Percentiles rank a stretch among this genome's conserved stretches.
Conservation (phyloP, 2,113 vertebrate genomes). For the Halichoeres trimaculatus region DNA sequence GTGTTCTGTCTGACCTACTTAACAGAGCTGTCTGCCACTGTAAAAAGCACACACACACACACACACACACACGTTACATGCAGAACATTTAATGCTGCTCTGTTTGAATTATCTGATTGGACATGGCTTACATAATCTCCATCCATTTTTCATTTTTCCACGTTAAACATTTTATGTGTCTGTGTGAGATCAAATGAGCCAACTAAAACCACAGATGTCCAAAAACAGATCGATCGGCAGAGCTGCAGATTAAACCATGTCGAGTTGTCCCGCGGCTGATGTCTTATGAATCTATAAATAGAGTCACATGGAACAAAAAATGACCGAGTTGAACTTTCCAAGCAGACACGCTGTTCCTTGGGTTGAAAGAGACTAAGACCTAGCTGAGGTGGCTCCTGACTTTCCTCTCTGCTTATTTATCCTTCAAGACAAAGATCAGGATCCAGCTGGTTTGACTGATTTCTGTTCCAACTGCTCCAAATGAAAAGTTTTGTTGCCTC, state of each 20-base stretch:
- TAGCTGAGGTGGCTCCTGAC: background rate
- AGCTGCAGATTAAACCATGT: slow-evolving; percentile 6
- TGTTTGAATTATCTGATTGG: slow-evolving; percentile 6
- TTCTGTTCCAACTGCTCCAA: slow-evolving; percentile 19
- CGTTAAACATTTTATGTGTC: background rate
- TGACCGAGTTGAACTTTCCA: background rate
- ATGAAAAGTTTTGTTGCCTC: slow-evolving; percentile 6
- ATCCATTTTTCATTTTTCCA: background rate
- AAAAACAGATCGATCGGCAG: background rate
- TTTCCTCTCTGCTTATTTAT: background rate
- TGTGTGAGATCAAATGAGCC: background rate
- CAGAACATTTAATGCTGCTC: slow-evolving; percentile 1
- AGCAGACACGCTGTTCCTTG: background rate
- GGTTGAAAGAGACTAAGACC: background rate
- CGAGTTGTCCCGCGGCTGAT: background rate
- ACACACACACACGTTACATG: background rate
- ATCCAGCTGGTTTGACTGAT: background rate
- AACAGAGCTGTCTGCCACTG: background rate
- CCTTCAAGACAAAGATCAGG: background rate
- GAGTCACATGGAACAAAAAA: slow-evolving; percentile 3
- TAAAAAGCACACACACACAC: background rate
- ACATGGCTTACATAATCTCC: background rate
- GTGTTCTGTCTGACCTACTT: slow-evolving; percentile 42
- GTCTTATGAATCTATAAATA: background rate
- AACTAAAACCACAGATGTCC: background rate